Percentiles rank a stretch among this genome's conserved stretches.
Evolutionary conservation across 2,113 vertebrate species (phyloP).

Genomic region (Bos javanicus): DNA sequence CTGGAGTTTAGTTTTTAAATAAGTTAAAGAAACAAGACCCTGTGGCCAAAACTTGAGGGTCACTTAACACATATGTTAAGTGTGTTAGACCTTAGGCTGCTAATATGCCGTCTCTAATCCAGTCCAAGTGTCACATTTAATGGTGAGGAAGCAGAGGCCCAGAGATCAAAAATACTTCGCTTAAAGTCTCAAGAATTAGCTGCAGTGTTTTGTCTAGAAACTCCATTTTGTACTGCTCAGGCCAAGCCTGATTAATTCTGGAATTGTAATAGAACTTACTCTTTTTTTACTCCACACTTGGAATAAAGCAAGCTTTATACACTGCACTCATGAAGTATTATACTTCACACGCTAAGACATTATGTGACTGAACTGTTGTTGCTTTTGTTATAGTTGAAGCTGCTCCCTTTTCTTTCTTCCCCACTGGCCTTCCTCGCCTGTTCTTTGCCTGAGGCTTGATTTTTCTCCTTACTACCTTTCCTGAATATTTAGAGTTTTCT

Average conservation of each 20-base stretch:
- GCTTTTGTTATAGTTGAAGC: not conserved
- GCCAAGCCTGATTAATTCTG: not conserved
- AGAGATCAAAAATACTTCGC: not conserved
- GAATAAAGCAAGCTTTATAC: not conserved
- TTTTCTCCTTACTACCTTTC: not conserved
- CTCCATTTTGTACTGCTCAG: not conserved
- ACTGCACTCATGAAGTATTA: not conserved
- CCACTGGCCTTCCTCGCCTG: not conserved
- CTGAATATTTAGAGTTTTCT: slow-evolving; percentile 43
- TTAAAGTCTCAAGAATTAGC: not conserved
- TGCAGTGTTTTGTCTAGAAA: not conserved
- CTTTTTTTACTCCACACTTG: not conserved
- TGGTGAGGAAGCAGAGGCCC: not conserved
- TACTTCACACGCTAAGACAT: not conserved
- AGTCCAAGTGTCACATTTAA: not conserved
- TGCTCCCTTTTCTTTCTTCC: not conserved
- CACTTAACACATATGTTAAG: not conserved
- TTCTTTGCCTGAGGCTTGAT: not conserved
- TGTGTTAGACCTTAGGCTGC: not conserved
- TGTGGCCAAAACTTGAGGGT: not conserved
- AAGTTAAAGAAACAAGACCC: not conserved
- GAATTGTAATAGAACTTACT: not conserved
- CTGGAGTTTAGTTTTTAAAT: not conserved
- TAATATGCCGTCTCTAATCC: not conserved
- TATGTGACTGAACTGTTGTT: not conserved